phyloP scores from a whole-genome alignment of 35 echinoderm and acorn worm species.

The Chiridota heheva region DNA sequence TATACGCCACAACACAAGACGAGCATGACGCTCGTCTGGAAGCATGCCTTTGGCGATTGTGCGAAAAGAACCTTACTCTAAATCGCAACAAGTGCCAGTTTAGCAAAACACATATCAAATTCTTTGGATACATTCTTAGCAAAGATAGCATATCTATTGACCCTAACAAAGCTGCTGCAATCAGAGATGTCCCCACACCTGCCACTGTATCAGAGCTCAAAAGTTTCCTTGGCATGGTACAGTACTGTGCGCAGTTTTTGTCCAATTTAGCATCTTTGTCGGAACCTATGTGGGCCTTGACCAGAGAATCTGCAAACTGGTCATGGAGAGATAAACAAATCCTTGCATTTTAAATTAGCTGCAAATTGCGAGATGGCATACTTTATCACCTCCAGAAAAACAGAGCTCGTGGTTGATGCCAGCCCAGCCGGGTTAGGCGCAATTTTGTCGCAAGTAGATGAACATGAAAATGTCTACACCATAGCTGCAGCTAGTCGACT shows the following conservation, averaged over 20 bases:
- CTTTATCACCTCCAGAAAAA: constrained; percentile 43
- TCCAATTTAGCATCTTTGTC: constrained; percentile 55
- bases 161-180: constrained; percentile 61
- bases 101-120: constrained; percentile 29
- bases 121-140: constrained; percentile 72
- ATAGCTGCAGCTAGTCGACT: constrained; percentile 9
- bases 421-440: constrained; percentile 62
- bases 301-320: constrained; percentile 45
- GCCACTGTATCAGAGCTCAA: constrained; percentile 59
- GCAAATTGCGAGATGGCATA: constrained; percentile 58
- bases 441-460: constrained; percentile 18
- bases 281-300: constrained; percentile 63
- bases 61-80: constrained; percentile 42
- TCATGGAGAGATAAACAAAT: constrained; percentile 43
- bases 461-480: neutral
- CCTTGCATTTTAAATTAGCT: constrained; percentile 46
- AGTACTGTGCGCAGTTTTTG: constrained; percentile 66
- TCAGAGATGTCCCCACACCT: constrained; percentile 51
- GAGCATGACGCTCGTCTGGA: constrained; percentile 23
- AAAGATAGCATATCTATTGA: constrained; percentile 55
- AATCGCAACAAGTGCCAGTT: constrained; percentile 29
- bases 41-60: constrained; percentile 28
- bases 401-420: constrained; percentile 65
- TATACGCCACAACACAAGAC: neutral
- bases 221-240: constrained; percentile 69